Evolutionary conservation across 2,113 vertebrate species (phyloP).

Genomic region (Atherinomorus stipes): DNA sequence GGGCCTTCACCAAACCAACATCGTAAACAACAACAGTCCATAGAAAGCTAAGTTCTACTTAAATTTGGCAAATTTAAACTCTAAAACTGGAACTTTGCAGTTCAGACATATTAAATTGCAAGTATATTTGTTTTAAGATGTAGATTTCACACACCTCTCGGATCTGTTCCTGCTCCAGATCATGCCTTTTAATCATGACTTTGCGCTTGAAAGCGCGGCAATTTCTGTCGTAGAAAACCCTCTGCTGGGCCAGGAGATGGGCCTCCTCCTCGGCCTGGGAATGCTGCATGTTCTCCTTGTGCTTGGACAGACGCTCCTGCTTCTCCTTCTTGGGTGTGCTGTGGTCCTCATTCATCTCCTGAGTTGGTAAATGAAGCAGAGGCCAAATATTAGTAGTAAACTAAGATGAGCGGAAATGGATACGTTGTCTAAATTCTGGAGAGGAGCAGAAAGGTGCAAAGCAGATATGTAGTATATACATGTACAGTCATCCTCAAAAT

Average conservation of each 20-base stretch:
- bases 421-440: neutral
- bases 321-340: constrained; percentile 99
- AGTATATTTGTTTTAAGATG: neutral
- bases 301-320: constrained; percentile 97
- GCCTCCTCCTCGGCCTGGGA: constrained; percentile 99
- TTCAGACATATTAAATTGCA: neutral
- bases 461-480: neutral
- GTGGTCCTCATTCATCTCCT: constrained; percentile 99
- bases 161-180: constrained; percentile 97
- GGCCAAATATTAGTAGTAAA: neutral
- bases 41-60: neutral
- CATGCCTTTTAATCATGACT: constrained; percentile 93
- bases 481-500: no score
- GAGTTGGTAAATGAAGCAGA: neutral
- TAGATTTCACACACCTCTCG: constrained; percentile 86
- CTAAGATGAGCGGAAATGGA: neutral
- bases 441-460: constrained; percentile 1
- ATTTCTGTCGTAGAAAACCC: constrained; percentile 95
- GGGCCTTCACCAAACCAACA: neutral
- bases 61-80: neutral
- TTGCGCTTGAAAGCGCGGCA: constrained; percentile 95
- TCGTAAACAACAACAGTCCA: neutral
- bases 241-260: constrained; percentile 94
- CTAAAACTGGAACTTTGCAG: neutral
- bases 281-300: constrained; percentile 99